Percentiles rank a stretch among this genome's conserved stretches.
Evolutionary conservation across 2,888 invertebrate genomes (phyloP).

Genomic region (Limulus polyphemus): DNA sequence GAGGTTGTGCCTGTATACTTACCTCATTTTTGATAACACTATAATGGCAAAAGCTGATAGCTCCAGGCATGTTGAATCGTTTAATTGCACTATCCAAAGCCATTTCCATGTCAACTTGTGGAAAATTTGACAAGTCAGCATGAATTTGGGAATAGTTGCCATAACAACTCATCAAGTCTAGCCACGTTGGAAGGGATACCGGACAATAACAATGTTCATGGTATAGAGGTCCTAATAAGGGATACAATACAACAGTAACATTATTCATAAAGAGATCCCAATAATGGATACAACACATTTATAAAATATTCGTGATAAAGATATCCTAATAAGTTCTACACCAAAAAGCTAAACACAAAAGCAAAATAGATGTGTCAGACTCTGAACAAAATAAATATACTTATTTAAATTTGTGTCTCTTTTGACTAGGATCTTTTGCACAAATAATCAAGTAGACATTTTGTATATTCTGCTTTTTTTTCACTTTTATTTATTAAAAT

Average conservation of each 20-base stretch:
- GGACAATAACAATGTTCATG: constrained; percentile 80
- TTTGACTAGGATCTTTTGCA: too few relatives aligned
- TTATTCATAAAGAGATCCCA: too few relatives aligned
- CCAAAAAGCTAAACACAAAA: too few relatives aligned
- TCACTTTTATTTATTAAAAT: too few relatives aligned
- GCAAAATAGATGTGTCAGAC: too few relatives aligned
- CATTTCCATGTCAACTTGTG: constrained; percentile 53
- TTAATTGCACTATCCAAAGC: constrained; percentile 51
- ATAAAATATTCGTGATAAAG: too few relatives aligned
- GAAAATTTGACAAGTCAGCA: constrained; percentile 55
- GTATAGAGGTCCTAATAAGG: constrained; percentile 40
- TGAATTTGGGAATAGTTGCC: constrained; percentile 53
- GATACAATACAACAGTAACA: background rate
- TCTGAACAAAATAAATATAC: too few relatives aligned
- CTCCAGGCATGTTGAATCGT: constrained; percentile 61
- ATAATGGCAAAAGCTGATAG: constrained; percentile 81
- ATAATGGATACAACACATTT: too few relatives aligned
- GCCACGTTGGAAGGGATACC: constrained; percentile 50
- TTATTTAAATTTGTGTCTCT: too few relatives aligned
- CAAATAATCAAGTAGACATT: too few relatives aligned
- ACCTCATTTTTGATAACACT: constrained; percentile 63
- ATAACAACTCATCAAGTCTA: constrained; percentile 47
- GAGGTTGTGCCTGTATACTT: constrained; percentile 11
- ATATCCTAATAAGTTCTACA: too few relatives aligned
- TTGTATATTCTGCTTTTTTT: too few relatives aligned